Evolutionary conservation across 2,113 vertebrate genomes (phyloP).

Genomic region (Oenanthe oenanthe): DNA sequence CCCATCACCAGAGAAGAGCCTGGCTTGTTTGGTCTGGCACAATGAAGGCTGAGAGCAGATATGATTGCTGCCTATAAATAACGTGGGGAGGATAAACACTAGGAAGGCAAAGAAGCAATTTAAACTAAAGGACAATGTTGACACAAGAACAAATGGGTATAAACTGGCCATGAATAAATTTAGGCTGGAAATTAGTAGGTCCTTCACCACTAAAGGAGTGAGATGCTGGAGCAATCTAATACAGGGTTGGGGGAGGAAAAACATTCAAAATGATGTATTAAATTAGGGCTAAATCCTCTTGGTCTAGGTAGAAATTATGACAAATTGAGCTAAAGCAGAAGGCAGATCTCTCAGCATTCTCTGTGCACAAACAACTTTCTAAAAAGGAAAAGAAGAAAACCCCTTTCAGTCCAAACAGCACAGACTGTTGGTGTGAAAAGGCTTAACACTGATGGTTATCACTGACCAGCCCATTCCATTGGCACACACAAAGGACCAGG

Average conservation of each 20-base stretch:
- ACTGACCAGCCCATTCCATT: neutral
- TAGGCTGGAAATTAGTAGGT: constrained; percentile 35
- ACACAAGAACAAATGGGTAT: constrained; percentile 39
- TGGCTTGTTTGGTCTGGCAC: constrained; percentile 43
- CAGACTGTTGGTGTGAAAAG: neutral
- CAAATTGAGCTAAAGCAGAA: neutral
- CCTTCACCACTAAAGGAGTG: neutral
- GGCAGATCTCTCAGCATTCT: neutral
- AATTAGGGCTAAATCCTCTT: neutral
- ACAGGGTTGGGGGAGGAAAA: neutral
- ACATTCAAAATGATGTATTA: neutral
- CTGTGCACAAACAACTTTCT: neutral
- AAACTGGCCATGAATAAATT: constrained; percentile 50
- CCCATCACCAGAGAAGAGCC: constrained; percentile 23
- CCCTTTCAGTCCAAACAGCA: neutral
- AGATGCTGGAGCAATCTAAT: neutral
- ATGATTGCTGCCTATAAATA: constrained; percentile 62
- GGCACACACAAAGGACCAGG: neutral
- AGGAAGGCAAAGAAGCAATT: constrained; percentile 52
- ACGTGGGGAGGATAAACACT: constrained; percentile 55
- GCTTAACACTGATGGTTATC: neutral
- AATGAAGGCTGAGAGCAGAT: constrained; percentile 40
- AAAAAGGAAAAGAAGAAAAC: neutral
- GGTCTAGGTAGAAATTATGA: neutral
- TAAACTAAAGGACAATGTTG: constrained; percentile 50